Evolutionary conservation across 2,888 invertebrate species (phyloP), one percentile per base, ranked within the genome.

Genomic region (Zaprionus obscuricornis): DNA sequence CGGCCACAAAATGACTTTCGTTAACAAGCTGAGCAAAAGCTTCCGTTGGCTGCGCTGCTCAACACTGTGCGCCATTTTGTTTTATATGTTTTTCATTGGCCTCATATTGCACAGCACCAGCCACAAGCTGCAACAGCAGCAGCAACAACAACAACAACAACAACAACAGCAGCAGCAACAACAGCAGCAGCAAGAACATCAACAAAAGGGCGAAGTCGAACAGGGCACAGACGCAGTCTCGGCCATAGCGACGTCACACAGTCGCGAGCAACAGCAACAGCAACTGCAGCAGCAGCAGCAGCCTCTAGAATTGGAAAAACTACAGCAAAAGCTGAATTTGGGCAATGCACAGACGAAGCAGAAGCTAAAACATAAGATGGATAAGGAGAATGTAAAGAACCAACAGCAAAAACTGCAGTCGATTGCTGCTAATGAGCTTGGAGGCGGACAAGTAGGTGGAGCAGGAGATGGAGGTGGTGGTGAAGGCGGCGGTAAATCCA

Each of bases 61-160:
- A 13, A 92, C 92, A 68, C 88, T 91, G 46, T 91, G 92, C 63
- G 92, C 92, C 57, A 88, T 92, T 74, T 86, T 92, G 72, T 91
- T 92, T 82, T 92, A 92, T 86, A 85, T 92, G 59, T 88, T 90
- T 64, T 92, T 92, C 83, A 91, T 92, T 75, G 88, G 91, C 51
- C 87, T 92, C 78, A 91, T 92, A 72, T 91, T 92, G 88, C 90
- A 91, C 75, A 87, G 92, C 54, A 91, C 92, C 68, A 87, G 87
- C 69, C 85, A 87, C 70, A 88, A 87, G 73, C 66, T 88, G 72
- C 87, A 86, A 42, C 74, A 74, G 54, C 78, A 50, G n/a, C 68
- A 71, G n/a, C 63, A 63, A 10, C 59, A 59, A 1, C 62, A 64
- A 4, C 65, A 68, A 1, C 68, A 65, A 11, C 58, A 58, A 3